phyloP scores from a whole-genome alignment of 2,888 invertebrate species.

The Phengaris alcon region DNA sequence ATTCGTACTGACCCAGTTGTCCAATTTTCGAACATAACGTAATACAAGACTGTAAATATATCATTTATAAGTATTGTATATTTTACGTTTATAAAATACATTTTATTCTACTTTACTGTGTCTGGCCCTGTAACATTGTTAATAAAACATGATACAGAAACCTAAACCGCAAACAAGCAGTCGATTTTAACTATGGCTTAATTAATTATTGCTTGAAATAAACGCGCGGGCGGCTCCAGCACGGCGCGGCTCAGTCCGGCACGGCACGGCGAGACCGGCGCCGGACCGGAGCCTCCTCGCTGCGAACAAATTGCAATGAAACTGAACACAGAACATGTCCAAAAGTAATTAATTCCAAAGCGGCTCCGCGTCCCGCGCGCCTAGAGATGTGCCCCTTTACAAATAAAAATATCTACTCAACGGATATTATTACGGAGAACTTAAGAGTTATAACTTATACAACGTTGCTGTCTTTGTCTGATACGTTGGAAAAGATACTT shows the following conservation, averaged over 20 bases:
- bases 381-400: conserved; percentile 47
- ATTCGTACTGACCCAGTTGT: too few species aligned
- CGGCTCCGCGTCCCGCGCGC: conserved; percentile 56
- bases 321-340: conserved; percentile 74
- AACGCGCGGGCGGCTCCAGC: background rate
- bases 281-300: conserved; percentile 45
- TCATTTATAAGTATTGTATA: too few species aligned
- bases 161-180: conserved; percentile 12
- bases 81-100: too few species aligned
- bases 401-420: too few species aligned
- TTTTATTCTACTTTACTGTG: background rate
- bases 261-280: conserved; percentile 20
- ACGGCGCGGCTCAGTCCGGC: too few species aligned
- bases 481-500: too few species aligned
- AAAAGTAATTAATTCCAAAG: conserved; percentile 73
- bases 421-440: too few species aligned
- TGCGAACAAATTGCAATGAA: conserved; percentile 69
- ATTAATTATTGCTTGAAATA: background rate
- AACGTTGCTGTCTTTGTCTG: too few species aligned
- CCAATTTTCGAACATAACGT: too few species aligned
- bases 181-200: conserved; percentile 2
- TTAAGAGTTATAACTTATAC: too few species aligned
- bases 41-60: too few species aligned
- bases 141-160: conserved; percentile 10
- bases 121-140: background rate